A percentile compares a stretch with the other conserved stretches of the same genome.
Evolutionary conservation across 2,113 vertebrate species (phyloP).

Genomic region (Pterophyllum scalare): DNA sequence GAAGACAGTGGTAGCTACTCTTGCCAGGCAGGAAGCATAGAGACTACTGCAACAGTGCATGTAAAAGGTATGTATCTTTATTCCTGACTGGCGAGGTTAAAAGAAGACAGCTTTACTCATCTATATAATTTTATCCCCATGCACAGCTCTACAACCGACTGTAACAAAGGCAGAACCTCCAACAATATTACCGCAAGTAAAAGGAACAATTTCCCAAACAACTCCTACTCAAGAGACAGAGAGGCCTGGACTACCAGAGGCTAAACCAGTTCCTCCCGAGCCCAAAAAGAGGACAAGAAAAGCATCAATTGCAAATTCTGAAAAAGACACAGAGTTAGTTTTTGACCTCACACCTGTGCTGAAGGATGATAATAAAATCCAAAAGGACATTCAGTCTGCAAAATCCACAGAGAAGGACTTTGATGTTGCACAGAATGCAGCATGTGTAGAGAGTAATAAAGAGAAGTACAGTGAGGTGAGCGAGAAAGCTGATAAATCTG

Average conservation of each 20-base stretch:
- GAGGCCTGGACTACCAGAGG: background rate
- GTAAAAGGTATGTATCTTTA: conserved; percentile 24
- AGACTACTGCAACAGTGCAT: conserved; percentile 67
- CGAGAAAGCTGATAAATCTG: conserved; percentile 6
- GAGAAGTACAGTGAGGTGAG: conserved; percentile 10
- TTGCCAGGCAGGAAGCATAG: conserved; percentile 75
- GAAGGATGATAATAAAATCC: conserved; percentile 13
- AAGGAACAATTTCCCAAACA: conserved; percentile 19
- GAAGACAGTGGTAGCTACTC: conserved; percentile 83
- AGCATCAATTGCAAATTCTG: conserved; percentile 56
- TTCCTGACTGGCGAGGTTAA: background rate
- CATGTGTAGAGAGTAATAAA: background rate
- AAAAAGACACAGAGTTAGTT: conserved; percentile 39
- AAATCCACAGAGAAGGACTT: conserved; percentile 6
- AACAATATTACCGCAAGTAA: background rate
- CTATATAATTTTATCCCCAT: background rate
- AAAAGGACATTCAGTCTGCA: conserved; percentile 10
- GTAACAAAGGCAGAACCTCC: conserved; percentile 40
- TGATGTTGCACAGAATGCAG: conserved; percentile 23
- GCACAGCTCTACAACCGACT: conserved; percentile 16
- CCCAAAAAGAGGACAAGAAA: conserved; percentile 65
- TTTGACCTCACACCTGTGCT: conserved; percentile 15
- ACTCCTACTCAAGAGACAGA: conserved; percentile 28
- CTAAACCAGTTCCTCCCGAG: conserved; percentile 42
- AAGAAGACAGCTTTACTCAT: background rate